Evolutionary conservation across 2,888 invertebrate genomes (phyloP).

Genomic region (Sicus ferrugineus): DNA sequence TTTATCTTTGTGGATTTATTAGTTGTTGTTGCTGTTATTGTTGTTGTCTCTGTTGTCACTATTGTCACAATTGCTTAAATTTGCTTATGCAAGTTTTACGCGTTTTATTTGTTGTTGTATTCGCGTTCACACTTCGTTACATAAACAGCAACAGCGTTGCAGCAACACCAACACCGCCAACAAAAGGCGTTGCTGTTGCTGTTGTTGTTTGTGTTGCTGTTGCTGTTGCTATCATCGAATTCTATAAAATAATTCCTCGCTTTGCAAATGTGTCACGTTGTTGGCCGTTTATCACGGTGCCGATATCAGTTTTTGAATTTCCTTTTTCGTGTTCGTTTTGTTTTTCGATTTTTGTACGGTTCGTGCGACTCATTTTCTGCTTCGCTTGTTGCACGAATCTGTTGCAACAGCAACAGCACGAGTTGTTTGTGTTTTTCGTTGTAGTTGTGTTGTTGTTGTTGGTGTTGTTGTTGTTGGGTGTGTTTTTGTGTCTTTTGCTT

Average conservation of each 20-base stretch:
- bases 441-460: conserved; percentile 1
- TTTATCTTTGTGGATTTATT: not conserved
- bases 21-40: conserved; percentile 12
- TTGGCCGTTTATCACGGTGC: conserved; percentile 17
- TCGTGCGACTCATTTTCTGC: not conserved
- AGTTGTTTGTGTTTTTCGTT: not conserved
- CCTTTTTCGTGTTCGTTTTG: not conserved
- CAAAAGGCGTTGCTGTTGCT: conserved; percentile 8
- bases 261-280: conserved; percentile 28
- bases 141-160: not conserved
- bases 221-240: conserved; percentile 28
- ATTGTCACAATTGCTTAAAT: conserved; percentile 21
- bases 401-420: not conserved
- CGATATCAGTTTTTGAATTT: conserved; percentile 1
- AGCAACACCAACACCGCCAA: conserved; percentile 19
- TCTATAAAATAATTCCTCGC: conserved; percentile 31
- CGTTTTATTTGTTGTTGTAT: not conserved
- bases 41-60: not conserved
- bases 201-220: conserved; percentile 18
- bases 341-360: not conserved
- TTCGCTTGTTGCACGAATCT: not conserved
- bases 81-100: conserved; percentile 23
- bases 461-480: conserved; percentile 3
- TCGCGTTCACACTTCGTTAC: not conserved
- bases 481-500: too few species aligned